Evolutionary conservation across 2,113 vertebrate species (phyloP).

Genomic region (crab-eating macaque (Macaca fascicularis)): T2T-MFA8v1.1 NC_088388.1:32426001-32426500

Average conservation of each 20-base stretch:
- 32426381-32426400: neutral
- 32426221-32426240: neutral
- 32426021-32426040: neutral
- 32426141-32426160: neutral
- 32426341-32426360: neutral
- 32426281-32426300: neutral
- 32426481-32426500: constrained; percentile 10
- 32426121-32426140: neutral
- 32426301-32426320: neutral
- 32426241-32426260: constrained; percentile 11
- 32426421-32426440: constrained; percentile 10
- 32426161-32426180: neutral
- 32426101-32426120: constrained; percentile 38
- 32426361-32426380: constrained; percentile 41
- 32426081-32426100: neutral
- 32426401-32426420: neutral
- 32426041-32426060: neutral
- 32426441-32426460: neutral
- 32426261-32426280: neutral
- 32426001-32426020: neutral
- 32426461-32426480: constrained; percentile 14
- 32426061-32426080: neutral
- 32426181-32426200: neutral
- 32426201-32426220: neutral
- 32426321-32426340: neutral